phyloP scores from a whole-genome alignment of 53 echinoderm and acorn worm species.

The Apostichopus leukothele region DNA sequence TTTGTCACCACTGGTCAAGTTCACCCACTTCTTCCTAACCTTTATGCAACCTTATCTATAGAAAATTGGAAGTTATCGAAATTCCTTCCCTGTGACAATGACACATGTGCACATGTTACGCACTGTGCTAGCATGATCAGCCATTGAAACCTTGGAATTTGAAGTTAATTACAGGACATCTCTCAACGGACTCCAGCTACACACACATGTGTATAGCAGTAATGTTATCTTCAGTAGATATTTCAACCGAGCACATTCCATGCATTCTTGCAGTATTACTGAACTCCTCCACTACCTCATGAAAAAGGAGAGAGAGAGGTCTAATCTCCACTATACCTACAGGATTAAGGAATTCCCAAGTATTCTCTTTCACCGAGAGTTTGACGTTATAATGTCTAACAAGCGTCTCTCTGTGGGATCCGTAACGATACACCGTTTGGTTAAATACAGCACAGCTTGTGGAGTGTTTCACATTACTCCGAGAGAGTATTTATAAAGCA shows the following conservation, averaged over 20 bases:
- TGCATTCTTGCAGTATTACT: neutral
- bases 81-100: too few species aligned
- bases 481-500: too few species aligned
- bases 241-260: neutral
- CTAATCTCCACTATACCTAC: neutral
- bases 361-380: neutral
- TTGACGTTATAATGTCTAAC: neutral
- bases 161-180: neutral
- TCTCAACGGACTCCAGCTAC: neutral
- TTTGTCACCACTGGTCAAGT: too few species aligned
- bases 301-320: neutral
- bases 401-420: neutral
- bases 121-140: too few species aligned
- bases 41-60: too few species aligned
- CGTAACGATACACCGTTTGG: neutral
- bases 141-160: neutral
- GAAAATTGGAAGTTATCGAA: too few species aligned
- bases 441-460: neutral
- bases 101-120: too few species aligned
- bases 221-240: conserved; percentile 7
- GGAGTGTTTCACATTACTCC: too few species aligned
- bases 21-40: too few species aligned
- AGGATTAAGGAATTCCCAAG: neutral
- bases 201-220: neutral
- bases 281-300: neutral